These are phyloP conservation scores for Poecile montanus DNA, from an alignment of 2,797 vertebrate genomes.

Conservation along the genomic window DNA sequence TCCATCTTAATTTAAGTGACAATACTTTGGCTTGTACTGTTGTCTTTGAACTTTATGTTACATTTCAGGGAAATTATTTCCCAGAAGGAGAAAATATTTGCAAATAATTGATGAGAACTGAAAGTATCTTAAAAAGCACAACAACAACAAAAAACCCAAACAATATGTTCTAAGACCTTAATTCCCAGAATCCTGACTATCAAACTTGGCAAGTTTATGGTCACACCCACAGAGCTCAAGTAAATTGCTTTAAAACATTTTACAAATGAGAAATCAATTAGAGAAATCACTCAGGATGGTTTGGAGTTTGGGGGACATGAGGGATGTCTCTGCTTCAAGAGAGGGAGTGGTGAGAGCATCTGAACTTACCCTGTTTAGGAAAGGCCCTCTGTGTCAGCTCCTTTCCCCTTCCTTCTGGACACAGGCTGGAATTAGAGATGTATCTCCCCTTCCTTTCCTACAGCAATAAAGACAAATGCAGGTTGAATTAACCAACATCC, in stretches of 20 bases:
- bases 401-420: neutral
- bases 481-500: neutral
- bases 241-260: neutral
- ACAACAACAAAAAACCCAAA: neutral
- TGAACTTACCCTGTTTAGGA: neutral
- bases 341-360: neutral
- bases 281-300: neutral
- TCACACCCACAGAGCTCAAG: neutral
- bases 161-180: neutral
- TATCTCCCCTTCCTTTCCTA: neutral
- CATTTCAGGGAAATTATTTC: neutral
- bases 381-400: neutral
- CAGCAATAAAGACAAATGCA: neutral
- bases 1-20: neutral
- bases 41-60: neutral
- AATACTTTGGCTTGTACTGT: neutral
- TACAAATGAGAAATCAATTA: neutral
- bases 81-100: neutral
- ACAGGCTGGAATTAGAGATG: neutral
- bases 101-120: neutral
- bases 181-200: neutral
- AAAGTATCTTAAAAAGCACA: neutral
- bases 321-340: neutral
- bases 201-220: neutral
- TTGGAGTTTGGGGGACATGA: neutral